Evolutionary conservation across 2,797 vertebrate genomes (phyloP).

Genomic region (Ctenopoma kingsleyae): DNA sequence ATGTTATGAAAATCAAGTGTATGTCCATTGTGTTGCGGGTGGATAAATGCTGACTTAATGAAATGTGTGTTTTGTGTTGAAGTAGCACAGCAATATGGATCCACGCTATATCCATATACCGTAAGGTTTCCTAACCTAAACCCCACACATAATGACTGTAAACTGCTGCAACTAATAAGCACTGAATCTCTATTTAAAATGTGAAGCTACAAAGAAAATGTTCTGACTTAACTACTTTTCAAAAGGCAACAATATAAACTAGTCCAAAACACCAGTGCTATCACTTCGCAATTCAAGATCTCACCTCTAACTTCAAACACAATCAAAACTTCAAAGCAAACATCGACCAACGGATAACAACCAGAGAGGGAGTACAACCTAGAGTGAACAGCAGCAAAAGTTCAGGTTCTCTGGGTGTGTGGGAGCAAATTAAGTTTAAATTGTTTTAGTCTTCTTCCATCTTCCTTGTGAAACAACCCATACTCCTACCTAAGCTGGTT

Average conservation of each 20-base stretch:
- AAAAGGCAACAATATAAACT: not conserved
- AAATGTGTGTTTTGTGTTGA: slow-evolving; percentile 6
- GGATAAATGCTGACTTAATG: slow-evolving; percentile 1
- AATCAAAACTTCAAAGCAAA: slow-evolving; percentile 45
- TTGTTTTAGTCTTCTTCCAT: slow-evolving; percentile 75
- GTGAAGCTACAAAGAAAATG: slow-evolving; percentile 3
- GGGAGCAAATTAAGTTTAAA: slow-evolving; percentile 68
- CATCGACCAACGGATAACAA: slow-evolving; percentile 45
- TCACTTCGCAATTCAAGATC: slow-evolving; percentile 12
- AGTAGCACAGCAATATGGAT: not conserved
- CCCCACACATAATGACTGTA: not conserved
- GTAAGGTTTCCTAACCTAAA: slow-evolving; percentile 9
- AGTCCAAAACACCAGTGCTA: slow-evolving; percentile 17
- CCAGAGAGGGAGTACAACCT: slow-evolving; percentile 30
- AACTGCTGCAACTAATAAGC: not conserved
- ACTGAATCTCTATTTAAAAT: slow-evolving; percentile 5
- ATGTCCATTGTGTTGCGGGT: not conserved
- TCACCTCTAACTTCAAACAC: slow-evolving; percentile 19
- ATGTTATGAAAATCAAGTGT: not conserved
- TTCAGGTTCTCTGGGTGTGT: slow-evolving; percentile 63
- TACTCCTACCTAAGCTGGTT: slow-evolving; percentile 91
- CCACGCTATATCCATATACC: not conserved
- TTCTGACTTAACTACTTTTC: not conserved
- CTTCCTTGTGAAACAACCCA: slow-evolving; percentile 88
- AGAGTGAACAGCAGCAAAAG: slow-evolving; percentile 44